phyloP scores from a whole-genome alignment of 1,140 invertebrate genomes.

The Sminthurinus signatus region DNA sequence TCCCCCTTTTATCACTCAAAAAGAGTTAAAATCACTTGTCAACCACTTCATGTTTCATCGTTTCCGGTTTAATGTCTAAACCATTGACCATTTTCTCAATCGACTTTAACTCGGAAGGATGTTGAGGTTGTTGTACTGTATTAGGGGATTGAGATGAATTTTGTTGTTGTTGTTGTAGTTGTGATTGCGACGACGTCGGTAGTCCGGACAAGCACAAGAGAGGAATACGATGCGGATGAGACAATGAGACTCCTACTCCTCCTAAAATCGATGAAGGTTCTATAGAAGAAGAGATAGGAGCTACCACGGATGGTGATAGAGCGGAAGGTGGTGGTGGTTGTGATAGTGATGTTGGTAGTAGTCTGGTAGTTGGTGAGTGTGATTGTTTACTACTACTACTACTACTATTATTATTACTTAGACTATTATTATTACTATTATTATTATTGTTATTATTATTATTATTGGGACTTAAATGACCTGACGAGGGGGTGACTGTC shows the following conservation, averaged over 20 bases:
- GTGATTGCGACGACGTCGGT: slow-evolving; percentile 25
- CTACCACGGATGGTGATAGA: slow-evolving; percentile 48
- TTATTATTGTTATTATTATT: too few species aligned
- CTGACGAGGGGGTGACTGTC: slow-evolving; percentile 64
- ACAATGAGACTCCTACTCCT: slow-evolving; percentile 19
- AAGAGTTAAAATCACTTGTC: slow-evolving; percentile 18
- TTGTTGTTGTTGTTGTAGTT: slow-evolving; percentile 45
- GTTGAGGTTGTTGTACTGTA: slow-evolving; percentile 22
- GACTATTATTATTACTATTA: too few species aligned
- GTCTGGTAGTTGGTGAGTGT: too few species aligned
- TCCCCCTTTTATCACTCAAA: neutral
- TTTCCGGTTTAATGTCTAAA: slow-evolving; percentile 54
- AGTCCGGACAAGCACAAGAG: slow-evolving; percentile 30
- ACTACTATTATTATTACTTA: too few species aligned
- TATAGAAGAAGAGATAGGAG: slow-evolving; percentile 40
- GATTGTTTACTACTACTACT: too few species aligned
- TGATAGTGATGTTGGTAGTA: too few species aligned
- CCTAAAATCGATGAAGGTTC: slow-evolving; percentile 43
- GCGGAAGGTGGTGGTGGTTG: slow-evolving; percentile 45
- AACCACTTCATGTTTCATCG: slow-evolving; percentile 28
- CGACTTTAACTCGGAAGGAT: slow-evolving; percentile 70
- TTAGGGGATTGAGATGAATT: slow-evolving; percentile 26
- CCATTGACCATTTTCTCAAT: slow-evolving; percentile 97
- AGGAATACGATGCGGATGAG: slow-evolving; percentile 40
- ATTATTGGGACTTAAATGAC: slow-evolving; percentile 46